These are phyloP conservation scores for Tonatia bakeri DNA, from an alignment of 2,113 vertebrate species.

Conservation along the genomic window DNA sequence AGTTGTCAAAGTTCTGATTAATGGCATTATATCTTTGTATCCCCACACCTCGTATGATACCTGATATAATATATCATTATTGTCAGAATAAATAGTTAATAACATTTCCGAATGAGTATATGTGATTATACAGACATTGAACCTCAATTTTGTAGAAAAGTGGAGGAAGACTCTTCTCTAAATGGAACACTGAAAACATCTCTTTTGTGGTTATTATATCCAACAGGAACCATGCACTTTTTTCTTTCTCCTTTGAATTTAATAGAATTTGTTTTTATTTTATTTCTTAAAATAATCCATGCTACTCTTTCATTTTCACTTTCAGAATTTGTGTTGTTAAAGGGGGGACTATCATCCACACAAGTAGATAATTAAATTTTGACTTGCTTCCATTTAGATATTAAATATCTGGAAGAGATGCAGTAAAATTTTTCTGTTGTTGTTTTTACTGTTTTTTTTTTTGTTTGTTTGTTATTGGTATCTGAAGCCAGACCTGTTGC, in stretches of 20 bases:
- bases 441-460: neutral
- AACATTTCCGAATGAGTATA: neutral
- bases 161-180: neutral
- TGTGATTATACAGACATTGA: neutral
- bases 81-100: neutral
- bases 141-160: neutral
- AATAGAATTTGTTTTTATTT: neutral
- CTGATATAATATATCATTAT: neutral
- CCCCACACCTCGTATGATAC: neutral
- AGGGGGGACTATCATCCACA: neutral
- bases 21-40: neutral
- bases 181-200: neutral
- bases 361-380: neutral
- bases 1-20: slow-evolving; percentile 4
- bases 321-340: neutral
- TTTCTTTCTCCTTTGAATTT: neutral
- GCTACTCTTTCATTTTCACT: neutral
- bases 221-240: neutral
- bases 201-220: neutral
- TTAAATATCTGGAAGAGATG: neutral
- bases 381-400: neutral
- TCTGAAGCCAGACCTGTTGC: neutral
- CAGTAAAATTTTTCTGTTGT: neutral
- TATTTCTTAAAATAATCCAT: neutral
- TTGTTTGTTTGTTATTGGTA: neutral